A percentile compares a stretch with the other conserved stretches of the same genome.
Conservation (phyloP, 1,140 invertebrate genomes). For the Andrena cerasifolii region DNA sequence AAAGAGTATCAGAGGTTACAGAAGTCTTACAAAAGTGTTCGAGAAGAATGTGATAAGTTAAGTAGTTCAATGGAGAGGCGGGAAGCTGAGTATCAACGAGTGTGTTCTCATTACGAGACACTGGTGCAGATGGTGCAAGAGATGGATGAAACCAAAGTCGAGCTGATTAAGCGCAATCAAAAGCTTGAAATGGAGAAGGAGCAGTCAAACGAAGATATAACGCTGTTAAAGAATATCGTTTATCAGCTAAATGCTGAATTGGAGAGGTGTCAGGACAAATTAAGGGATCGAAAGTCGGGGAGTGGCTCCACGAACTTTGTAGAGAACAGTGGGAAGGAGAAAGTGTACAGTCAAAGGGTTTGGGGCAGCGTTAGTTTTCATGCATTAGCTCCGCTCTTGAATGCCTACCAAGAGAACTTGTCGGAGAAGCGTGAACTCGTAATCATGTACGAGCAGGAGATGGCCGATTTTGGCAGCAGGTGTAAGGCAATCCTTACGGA, state of each 20-base stretch:
- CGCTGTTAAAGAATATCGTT: conserved; percentile 86
- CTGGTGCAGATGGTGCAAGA: conserved; percentile 54
- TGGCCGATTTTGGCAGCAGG: conserved; percentile 85
- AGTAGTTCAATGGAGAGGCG: conserved; percentile 60
- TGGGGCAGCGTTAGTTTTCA: conserved; percentile 84
- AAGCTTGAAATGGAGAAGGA: conserved; percentile 81
- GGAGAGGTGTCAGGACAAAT: conserved; percentile 86
- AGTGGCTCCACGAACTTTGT: conserved; percentile 47
- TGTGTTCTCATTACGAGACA: conserved; percentile 69
- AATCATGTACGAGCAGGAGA: conserved; percentile 83
- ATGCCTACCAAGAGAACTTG: conserved; percentile 87
- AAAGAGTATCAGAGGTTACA: conserved; percentile 74
- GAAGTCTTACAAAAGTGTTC: conserved; percentile 63
- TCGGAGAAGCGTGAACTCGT: conserved; percentile 86
- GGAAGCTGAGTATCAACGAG: conserved; percentile 68
- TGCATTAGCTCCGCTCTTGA: conserved; percentile 85
- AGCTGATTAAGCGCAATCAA: conserved; percentile 65
- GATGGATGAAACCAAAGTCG: conserved; percentile 69
- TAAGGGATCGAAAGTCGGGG: conserved; percentile 73
- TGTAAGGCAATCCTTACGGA: conserved; percentile 85
- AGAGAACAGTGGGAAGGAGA: conserved; percentile 59
- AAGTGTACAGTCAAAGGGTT: conserved; percentile 64
- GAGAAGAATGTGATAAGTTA: conserved; percentile 63
- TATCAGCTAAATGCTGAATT: conserved; percentile 87
- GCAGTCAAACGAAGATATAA: conserved; percentile 84